Base-by-base conservation (phyloP, 2,113 vertebrate species). In the Bubo scandiacus region DNA sequence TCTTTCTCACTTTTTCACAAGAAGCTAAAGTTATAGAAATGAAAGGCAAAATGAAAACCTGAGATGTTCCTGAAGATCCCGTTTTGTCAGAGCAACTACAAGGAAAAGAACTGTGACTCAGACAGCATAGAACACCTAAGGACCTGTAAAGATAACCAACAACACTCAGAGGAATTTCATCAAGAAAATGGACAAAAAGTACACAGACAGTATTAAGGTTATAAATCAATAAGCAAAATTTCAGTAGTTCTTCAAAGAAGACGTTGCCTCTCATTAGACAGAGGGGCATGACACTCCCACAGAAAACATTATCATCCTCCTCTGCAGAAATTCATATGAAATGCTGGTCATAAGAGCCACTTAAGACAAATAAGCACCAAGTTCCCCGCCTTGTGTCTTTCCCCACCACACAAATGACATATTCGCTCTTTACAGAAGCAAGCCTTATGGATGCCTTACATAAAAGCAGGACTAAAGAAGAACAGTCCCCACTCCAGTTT, bases 111-210 rank as follows among this genome's bases (percentile, higher is more conserved):
- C 21, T 9, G 0, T 10, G 55, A 91, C n/a, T 22, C 26, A 92
- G 38, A 47, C 19, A 82, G 27, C n/a, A 32, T 32, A 93, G 81
- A 55, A 55, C 70, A 91, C 79, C 73, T 45, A 82, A 92, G 85
- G 81, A 84, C 61, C 92, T 79, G 61, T 91, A 88, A 85, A 94
- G 66, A 86, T 34, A 77, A 55, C 52, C 57, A 93, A 81, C 62
- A 97, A 68, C 91, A 70, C 65, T 93, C 21, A 51, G 88, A 97
- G 85, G 83, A 88, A 94, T 96, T 96, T 95, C 81, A 71, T 86
- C 68, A 94, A 94, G 70, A 51, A 86, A 94, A 87, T 29, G 25
- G 38, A 72, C 8, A 85, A 96, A 96, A 96, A 94, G 81, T 59
- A 82, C 77, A 80, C 62, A 92, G 85, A 83, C 67, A 83, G 57